phyloP scores from a whole-genome alignment of 2,888 invertebrate species.

The Mesochorus sp. region DNA sequence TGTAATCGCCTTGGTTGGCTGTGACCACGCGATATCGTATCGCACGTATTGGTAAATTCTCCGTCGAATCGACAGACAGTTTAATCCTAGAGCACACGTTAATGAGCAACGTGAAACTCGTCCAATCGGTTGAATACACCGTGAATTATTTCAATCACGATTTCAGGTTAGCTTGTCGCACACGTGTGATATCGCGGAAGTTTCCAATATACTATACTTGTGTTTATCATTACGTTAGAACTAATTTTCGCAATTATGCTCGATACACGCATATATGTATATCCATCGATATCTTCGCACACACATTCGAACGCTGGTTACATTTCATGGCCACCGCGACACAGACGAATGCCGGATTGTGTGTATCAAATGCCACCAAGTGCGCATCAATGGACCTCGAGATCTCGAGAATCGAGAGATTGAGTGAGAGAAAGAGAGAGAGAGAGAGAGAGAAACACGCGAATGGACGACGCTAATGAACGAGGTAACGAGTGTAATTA shows the following conservation, averaged over 20 bases:
- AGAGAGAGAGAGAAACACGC: neutral
- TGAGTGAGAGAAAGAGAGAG: neutral
- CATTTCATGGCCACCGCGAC: too few relatives aligned
- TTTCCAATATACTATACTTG: neutral
- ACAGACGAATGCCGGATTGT: too few relatives aligned
- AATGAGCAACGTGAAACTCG: neutral
- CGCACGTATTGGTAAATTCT: neutral
- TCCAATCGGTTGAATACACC: neutral
- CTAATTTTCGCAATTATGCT: too few relatives aligned
- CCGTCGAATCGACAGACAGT: neutral
- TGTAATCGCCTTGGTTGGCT: too few relatives aligned
- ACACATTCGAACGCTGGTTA: too few relatives aligned
- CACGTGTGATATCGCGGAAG: too few relatives aligned
- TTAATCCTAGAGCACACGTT: neutral
- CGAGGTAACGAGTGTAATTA: constrained; percentile 57
- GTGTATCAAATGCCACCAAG: too few relatives aligned
- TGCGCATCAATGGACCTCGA: neutral
- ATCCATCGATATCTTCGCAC: too few relatives aligned
- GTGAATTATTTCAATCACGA: neutral
- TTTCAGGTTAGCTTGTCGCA: neutral
- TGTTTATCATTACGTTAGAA: neutral
- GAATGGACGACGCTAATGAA: constrained; percentile 47
- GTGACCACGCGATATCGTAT: neutral
- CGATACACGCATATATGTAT: too few relatives aligned
- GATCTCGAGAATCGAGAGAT: neutral